Conservation (phyloP, 2,113 vertebrate genomes). For the Epinephelus lanceolatus region DNA sequence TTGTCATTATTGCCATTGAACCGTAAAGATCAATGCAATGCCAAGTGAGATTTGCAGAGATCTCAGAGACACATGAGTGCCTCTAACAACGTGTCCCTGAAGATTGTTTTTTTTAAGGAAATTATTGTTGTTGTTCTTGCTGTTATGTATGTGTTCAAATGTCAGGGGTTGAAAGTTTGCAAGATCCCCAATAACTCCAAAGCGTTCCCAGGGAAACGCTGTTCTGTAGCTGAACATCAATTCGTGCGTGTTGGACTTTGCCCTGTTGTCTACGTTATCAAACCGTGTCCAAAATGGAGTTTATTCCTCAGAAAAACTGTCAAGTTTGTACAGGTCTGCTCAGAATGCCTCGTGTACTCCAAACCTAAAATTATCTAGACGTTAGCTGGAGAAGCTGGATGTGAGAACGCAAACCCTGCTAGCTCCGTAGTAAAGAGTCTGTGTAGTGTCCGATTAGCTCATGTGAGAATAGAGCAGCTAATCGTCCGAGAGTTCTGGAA, state of each 20-base stretch:
- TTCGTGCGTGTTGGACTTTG: background rate
- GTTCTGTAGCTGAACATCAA: background rate
- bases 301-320: background rate
- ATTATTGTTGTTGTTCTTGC: background rate
- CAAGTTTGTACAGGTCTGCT: too few relatives aligned
- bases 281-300: background rate
- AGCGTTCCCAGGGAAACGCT: background rate
- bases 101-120: too few relatives aligned
- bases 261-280: background rate
- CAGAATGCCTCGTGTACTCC: too few relatives aligned
- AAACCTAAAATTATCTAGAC: too few relatives aligned
- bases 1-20: constrained; percentile 10
- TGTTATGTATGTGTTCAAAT: background rate
- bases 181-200: background rate
- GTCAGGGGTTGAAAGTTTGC: background rate
- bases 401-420: too few relatives aligned
- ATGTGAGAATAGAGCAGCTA: too few relatives aligned
- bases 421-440: too few relatives aligned
- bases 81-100: background rate
- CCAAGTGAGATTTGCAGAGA: background rate
- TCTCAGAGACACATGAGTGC: background rate
- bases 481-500: too few relatives aligned
- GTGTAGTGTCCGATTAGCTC: too few relatives aligned
- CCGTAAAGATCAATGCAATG: background rate
- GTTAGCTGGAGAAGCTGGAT: too few relatives aligned